Base-by-base conservation (phyloP, 2,113 vertebrate species). In the Oreotragus oreotragus region DNA sequence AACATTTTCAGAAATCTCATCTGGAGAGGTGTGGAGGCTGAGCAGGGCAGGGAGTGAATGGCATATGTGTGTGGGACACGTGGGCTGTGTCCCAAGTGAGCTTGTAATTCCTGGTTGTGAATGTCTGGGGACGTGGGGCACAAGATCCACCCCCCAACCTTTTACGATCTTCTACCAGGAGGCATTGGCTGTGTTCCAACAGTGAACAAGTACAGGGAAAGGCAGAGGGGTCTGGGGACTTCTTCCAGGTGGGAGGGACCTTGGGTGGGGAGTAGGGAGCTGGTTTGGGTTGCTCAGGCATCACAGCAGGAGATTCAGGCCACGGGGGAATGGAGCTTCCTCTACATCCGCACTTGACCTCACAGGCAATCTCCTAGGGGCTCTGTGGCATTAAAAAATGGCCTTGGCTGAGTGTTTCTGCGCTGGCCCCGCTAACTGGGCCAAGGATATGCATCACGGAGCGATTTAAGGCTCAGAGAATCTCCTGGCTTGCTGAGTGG, bases 281-380 rank as follows among this genome's bases (percentile, higher is more conserved):
- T 13, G 2, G 3, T 30, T 17, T 0, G 21, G 10, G 19, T 23
- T 6, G 49, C 49, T 10, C 2, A 27, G 2, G 27, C 25, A 0
- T 1, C 3, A 6, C 23, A 1, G 10, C 81, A 1, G 33, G 88
- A 49, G 47, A 86, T 30, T 51, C 79, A 13, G 36, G n/a, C 14
- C 64, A 1, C 0, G 1, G 4, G 23, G 58, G 33, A 2, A 1
- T 12, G 11, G 70, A 1, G 19, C 0, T 1, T 13, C 25, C 1
- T 1, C 3, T 0, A 17, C 27, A 47, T 45, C 43, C 3, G 7
- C 3, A 0, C 10, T 4, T 25, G 13, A 23, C 57, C 60, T 88
- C 80, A 27, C 16, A 10, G 39, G 45, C 7, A 15, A n/a, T 0
- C 70, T 36, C 39, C 76, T 0, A 2, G 25, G 58, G 0, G 2